Base-by-base conservation (phyloP, 2,888 invertebrate species). In the Stenichneumon culpator region DNA sequence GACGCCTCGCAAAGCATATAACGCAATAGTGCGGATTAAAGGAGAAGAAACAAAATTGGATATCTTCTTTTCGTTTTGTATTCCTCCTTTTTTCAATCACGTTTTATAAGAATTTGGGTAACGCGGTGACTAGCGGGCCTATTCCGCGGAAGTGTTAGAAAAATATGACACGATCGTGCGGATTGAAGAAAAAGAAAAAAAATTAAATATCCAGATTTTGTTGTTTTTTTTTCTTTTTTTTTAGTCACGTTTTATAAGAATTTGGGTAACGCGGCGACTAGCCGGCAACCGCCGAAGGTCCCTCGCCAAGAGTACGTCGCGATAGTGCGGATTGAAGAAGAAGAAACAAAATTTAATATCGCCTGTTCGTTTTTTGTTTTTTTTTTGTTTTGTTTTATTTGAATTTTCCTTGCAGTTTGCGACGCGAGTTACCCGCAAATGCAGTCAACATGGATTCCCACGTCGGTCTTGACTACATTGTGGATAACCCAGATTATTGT, bases 401-500 rank as follows among this genome's bases (percentile, higher is more conserved):
- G 9, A 39, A 39, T 39, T 73, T 82, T 52, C 39, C 44, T 89
- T 89, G 69, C 88, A 92, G 90, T 89, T 84, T 87, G 88, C 87
- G 87, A 88, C 82, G 82, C 83, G 82, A 86, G 82, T 87, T 88
- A 86, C 87, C 16, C 89, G 89, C 92, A 90, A 90, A 93, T 93
- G 93, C 92, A 87, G 92, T 90, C 91, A 94, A 90, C 93, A 97
- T 98, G 98, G 98, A 98, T 95, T 97, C 98, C 93, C 96, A 98
- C 92, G 97, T 98, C 94, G 98, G 98, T 91, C 96, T 99, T 94
- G 98, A 98, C 95, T 98, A 98, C 94, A 98, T 99, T 94, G 98
- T 98, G 90, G 98, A 98, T 94, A 98, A 98, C 95, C 97, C 97
- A 88, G 98, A 98, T 94, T 98, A 98, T 94, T 97, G 97, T 90